Evolutionary conservation across 2,113 vertebrate species (phyloP).

Genomic region (Pedionomus torquatus): DNA sequence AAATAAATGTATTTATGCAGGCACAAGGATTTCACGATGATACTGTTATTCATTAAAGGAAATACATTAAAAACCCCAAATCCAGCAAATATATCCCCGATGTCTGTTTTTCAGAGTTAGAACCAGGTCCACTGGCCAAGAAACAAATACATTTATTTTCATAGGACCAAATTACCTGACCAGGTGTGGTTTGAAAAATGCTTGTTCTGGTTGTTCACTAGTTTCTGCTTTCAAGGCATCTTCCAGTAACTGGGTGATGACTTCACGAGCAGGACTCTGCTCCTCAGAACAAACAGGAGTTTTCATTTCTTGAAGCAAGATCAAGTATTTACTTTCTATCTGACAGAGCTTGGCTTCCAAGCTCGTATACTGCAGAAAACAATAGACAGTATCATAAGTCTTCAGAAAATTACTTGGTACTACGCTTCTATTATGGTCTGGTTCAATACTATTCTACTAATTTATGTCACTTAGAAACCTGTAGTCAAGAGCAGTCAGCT

Average conservation of each 20-base stretch:
- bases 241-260: constrained; percentile 90
- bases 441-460: neutral
- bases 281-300: constrained; percentile 88
- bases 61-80: neutral
- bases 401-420: neutral
- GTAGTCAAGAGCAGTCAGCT: neutral
- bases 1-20: neutral
- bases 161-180: constrained; percentile 83
- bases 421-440: neutral
- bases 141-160: neutral
- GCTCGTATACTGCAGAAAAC: constrained; percentile 80
- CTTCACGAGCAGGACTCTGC: constrained; percentile 82
- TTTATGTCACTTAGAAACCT: neutral
- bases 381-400: neutral
- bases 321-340: constrained; percentile 95
- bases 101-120: neutral
- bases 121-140: neutral
- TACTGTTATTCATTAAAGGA: neutral
- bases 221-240: constrained; percentile 91
- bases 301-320: constrained; percentile 94
- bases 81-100: neutral
- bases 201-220: constrained; percentile 86
- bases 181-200: constrained; percentile 84
- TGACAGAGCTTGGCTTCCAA: constrained; percentile 96
- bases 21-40: neutral